phyloP scores from a whole-genome alignment of 1,140 invertebrate genomes.

The Anastatus disparis region DNA sequence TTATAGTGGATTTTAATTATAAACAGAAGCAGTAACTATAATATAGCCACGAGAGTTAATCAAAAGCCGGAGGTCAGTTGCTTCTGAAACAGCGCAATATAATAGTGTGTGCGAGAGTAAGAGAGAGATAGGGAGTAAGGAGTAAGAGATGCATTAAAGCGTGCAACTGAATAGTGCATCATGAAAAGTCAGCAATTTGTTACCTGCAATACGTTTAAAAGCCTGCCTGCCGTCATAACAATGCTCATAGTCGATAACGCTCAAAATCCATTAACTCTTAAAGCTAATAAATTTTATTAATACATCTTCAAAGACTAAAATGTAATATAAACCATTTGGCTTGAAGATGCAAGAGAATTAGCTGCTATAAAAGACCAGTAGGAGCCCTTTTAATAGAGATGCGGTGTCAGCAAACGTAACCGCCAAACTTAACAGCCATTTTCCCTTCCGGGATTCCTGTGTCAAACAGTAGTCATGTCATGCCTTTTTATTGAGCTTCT shows the following conservation, averaged over 20 bases:
- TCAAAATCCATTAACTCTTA: constrained; percentile 63
- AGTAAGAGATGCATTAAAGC: constrained; percentile 48
- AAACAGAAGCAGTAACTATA: background rate
- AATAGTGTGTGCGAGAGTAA: background rate
- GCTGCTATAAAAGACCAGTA: constrained; percentile 40
- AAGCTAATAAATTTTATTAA: constrained; percentile 65
- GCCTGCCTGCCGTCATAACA: constrained; percentile 39
- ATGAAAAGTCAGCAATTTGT: constrained; percentile 10
- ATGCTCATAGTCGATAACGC: too few species aligned
- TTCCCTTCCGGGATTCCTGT: constrained; percentile 51
- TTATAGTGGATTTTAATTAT: constrained; percentile 20
- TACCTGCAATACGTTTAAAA: too few species aligned
- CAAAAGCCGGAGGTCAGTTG: constrained; percentile 17
- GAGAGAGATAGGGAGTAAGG: too few species aligned
- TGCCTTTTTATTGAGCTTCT: too few species aligned
- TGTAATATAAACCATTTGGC: too few species aligned
- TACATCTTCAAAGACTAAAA: constrained; percentile 57
- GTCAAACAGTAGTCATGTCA: too few species aligned
- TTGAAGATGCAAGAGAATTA: too few species aligned
- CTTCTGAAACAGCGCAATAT: background rate
- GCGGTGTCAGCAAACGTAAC: background rate
- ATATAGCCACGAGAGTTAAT: constrained; percentile 23
- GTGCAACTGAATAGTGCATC: constrained; percentile 42
- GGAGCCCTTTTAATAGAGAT: constrained; percentile 13
- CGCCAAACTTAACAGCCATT: too few species aligned